These are phyloP conservation scores for Cololabis saira DNA, from an alignment of 2,113 vertebrate species.

Conservation along the genomic window DNA sequence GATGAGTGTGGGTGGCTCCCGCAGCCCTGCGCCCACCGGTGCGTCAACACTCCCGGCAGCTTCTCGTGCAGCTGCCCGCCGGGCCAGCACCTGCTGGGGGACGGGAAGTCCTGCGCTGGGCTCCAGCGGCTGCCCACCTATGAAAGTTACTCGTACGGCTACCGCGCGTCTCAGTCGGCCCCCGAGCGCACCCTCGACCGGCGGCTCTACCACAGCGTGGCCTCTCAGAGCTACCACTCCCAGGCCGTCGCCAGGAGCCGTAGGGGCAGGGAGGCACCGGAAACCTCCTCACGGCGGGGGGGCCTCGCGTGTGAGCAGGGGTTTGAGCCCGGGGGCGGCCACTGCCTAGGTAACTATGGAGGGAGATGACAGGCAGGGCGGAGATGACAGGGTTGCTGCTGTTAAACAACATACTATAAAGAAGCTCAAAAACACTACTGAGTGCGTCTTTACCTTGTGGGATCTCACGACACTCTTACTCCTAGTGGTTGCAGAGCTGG, in stretches of 20 bases:
- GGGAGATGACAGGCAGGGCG: constrained; percentile 59
- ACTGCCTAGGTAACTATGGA: constrained; percentile 93
- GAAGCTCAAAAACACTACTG: no score
- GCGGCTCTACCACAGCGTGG: constrained; percentile 90
- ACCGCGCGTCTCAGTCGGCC: constrained; percentile 87
- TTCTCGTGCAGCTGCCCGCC: constrained; percentile 94
- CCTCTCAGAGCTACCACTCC: constrained; percentile 92
- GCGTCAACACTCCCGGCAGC: constrained; percentile 95
- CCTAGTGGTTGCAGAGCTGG: no score
- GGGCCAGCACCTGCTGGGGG: constrained; percentile 92
- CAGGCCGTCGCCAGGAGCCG: constrained; percentile 83
- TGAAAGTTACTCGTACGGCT: constrained; percentile 85
- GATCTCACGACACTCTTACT: no score
- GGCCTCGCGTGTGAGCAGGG: constrained; percentile 85
- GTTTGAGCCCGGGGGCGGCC: constrained; percentile 85
- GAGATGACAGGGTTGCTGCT: constrained; percentile 8
- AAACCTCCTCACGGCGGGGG: constrained; percentile 20
- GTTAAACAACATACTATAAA: not conserved
- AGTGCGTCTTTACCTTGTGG: no score
- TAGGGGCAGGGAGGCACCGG: constrained; percentile 52
- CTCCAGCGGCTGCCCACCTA: constrained; percentile 91
- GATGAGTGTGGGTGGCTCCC: constrained; percentile 95
- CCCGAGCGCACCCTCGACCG: constrained; percentile 83
- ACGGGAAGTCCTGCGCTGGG: constrained; percentile 96
- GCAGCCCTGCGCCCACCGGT: constrained; percentile 92